Conservation (phyloP, 1,140 invertebrate genomes). For the Drosophila ohnishii region DNA sequence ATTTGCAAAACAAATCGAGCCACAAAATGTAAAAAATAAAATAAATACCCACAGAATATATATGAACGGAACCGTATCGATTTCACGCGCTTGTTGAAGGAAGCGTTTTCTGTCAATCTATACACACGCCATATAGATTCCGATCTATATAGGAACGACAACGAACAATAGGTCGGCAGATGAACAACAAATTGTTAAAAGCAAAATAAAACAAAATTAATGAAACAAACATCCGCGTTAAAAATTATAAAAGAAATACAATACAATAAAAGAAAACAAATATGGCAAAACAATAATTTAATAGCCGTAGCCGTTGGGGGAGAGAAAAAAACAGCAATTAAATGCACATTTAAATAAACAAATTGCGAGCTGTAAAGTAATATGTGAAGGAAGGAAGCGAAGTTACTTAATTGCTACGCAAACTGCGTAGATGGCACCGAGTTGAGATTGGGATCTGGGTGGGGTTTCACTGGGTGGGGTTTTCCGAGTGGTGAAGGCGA, state of each 20-base stretch:
- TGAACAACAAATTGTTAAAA: conserved; percentile 52
- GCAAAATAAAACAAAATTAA: conserved; percentile 27
- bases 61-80: conserved; percentile 61
- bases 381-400: conserved; percentile 19
- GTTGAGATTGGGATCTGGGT: conserved; percentile 6
- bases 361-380: conserved; percentile 35
- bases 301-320: conserved; percentile 5
- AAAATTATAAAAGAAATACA: conserved; percentile 49
- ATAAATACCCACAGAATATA: conserved; percentile 16
- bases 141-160: conserved; percentile 34
- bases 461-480: neutral
- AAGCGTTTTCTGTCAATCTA: conserved; percentile 41
- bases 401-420: conserved; percentile 40
- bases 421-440: conserved; percentile 37
- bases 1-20: conserved; percentile 41
- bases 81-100: conserved; percentile 65
- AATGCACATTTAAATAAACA: conserved; percentile 70
- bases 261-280: conserved; percentile 23
- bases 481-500: neutral
- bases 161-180: conserved; percentile 47
- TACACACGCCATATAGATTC: conserved; percentile 26
- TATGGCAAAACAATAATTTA: conserved; percentile 28
- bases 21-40: conserved; percentile 5
- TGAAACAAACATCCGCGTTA: conserved; percentile 38
- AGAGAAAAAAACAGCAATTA: conserved; percentile 56